phyloP scores from a whole-genome alignment of 2,113 vertebrate species.

The Hippocampus comes region DNA sequence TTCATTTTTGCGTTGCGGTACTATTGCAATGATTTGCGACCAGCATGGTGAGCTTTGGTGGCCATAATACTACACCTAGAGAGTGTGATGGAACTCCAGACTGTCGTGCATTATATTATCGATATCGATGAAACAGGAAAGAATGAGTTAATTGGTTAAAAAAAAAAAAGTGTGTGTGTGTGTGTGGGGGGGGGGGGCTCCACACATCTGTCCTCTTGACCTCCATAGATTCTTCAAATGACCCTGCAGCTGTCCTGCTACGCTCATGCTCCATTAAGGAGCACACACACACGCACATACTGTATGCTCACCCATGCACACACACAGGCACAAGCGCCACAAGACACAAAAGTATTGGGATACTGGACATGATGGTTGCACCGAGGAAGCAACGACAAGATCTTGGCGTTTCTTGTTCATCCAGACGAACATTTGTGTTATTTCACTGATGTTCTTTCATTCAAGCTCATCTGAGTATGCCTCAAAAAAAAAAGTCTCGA shows the following conservation, averaged over 20 bases:
- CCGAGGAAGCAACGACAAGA: too few relatives aligned
- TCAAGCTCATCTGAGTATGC: too few relatives aligned
- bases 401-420: too few relatives aligned
- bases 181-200: conserved; percentile 8
- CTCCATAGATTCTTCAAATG: conserved; percentile 23
- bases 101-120: not conserved
- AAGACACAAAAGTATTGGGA: too few relatives aligned
- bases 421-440: too few relatives aligned
- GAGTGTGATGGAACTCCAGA: not conserved
- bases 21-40: not conserved
- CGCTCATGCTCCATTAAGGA: conserved; percentile 9
- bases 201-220: conserved; percentile 32
- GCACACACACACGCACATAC: not conserved
- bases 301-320: not conserved
- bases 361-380: too few relatives aligned
- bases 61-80: not conserved
- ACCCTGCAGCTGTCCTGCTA: conserved; percentile 40
- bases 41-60: not conserved
- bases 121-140: not conserved
- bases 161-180: conserved; percentile 15
- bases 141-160: not conserved
- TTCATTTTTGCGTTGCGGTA: not conserved
- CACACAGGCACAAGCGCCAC: not conserved
- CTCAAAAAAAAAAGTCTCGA: too few relatives aligned
- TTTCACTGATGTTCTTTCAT: too few relatives aligned